Conservation (phyloP, 2,888 invertebrate species). For the Eupeodes luniger region DNA sequence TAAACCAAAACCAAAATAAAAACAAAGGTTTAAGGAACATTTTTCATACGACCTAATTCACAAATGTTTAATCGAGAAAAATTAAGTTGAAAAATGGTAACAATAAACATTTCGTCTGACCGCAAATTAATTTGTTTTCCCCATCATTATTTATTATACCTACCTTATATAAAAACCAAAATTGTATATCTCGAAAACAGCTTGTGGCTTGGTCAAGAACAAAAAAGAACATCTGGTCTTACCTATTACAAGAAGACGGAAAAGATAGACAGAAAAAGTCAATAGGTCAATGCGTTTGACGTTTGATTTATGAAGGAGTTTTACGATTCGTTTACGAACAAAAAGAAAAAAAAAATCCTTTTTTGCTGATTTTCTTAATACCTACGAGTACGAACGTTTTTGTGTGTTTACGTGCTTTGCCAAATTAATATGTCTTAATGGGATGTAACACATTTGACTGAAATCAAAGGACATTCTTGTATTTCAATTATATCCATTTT, state of each 20-base stretch:
- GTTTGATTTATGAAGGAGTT: conserved; percentile 2
- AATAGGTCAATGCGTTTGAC: conserved; percentile 7
- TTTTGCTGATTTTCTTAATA: neutral
- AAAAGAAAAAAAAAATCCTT: neutral
- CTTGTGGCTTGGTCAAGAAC: neutral
- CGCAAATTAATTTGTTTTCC: neutral
- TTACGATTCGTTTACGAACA: too few relatives aligned
- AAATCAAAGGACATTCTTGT: neutral
- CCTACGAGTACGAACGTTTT: neutral
- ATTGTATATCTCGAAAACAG: neutral
- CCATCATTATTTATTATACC: neutral
- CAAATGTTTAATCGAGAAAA: too few relatives aligned
- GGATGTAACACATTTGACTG: neutral
- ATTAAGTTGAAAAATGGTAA: neutral
- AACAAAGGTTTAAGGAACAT: too few relatives aligned
- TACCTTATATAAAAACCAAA: neutral
- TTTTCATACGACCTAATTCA: too few relatives aligned
- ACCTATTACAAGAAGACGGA: neutral
- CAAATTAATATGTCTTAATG: neutral
- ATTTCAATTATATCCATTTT: neutral
- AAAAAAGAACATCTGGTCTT: neutral
- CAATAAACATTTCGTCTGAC: neutral
- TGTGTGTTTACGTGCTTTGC: neutral
- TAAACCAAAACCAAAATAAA: too few relatives aligned
- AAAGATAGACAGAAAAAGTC: neutral